Conservation (phyloP, 2,888 invertebrate species). For the Esperia sulphurella region DNA sequence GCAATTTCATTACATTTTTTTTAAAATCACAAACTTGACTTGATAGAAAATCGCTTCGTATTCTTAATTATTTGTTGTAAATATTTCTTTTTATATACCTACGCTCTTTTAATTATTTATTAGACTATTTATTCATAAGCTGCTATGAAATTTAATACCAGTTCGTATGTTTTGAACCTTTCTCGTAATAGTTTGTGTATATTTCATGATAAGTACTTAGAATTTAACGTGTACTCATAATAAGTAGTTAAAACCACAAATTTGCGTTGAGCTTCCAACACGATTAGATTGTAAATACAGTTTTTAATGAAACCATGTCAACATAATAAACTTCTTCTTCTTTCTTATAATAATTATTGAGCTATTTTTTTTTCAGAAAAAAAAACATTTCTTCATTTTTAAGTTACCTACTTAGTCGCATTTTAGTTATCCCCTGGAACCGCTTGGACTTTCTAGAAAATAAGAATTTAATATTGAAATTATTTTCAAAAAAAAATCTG, state of each 20-base stretch:
- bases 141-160: neutral
- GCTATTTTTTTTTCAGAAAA: too few species aligned
- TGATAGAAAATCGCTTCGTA: neutral
- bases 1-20: constrained; percentile 7
- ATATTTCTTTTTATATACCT: neutral
- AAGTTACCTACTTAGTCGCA: too few species aligned
- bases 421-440: too few species aligned
- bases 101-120: neutral
- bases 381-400: too few species aligned
- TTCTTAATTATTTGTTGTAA: neutral
- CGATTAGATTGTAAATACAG: constrained; percentile 79
- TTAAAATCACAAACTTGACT: neutral
- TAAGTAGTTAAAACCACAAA: constrained; percentile 68
- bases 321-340: neutral
- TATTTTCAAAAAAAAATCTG: too few species aligned
- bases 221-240: constrained; percentile 37
- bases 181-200: constrained; percentile 25
- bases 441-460: too few species aligned
- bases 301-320: constrained; percentile 28
- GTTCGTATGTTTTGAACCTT: constrained; percentile 9
- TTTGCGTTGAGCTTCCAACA: constrained; percentile 81
- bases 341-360: neutral
- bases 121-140: too few species aligned
- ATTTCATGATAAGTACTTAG: constrained; percentile 33
- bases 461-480: too few species aligned